Evolutionary conservation across 2,888 invertebrate genomes (phyloP), one percentile per base, ranked within the genome.

Genomic region (Eudasyphora cyanicolor): DNA sequence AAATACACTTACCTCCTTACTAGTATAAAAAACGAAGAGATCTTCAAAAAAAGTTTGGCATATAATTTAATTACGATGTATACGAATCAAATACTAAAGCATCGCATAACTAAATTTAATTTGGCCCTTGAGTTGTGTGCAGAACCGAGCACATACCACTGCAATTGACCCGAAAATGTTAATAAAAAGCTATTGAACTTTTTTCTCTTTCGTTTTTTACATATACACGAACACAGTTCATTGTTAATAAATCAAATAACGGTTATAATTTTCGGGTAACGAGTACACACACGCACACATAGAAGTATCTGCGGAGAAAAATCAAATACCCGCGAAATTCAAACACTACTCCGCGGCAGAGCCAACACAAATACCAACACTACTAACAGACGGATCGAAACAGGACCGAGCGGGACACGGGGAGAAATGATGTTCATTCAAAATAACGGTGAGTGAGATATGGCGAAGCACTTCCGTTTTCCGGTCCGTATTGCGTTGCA

Each of bases 381-480:
- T n/a, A n/a, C n/a, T n/a, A n/a, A n/a, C 42, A 42, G 51, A 45
- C 14, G 3, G 10, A 45, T 57, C 38, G 38, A 38, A 38, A 64
- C 78, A n/a, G n/a, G n/a, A n/a, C n/a, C n/a, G n/a, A n/a, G n/a
- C n/a, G n/a, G n/a, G n/a, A n/a, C n/a, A n/a, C n/a, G n/a, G n/a
- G n/a, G n/a, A n/a, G n/a, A n/a, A n/a, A n/a, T n/a, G n/a, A n/a
- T 62, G 29, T 76, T 76, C 54, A 75, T 76, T 67, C 67, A 67
- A 82, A 82, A 82, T 82, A 67, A n/a, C n/a, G n/a, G n/a, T n/a
- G n/a, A n/a, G 45, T 79, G 71, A 77, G 8, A 51, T 8, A 64
- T 21, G 21, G 38, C 29, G 76, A 76, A 82, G 81, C 82, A 81
- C 84, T 85, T 85, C 84, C 85, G 85, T 77, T 84, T 79, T 74